Evolutionary conservation across 2,888 invertebrate genomes (phyloP), one percentile per base, ranked within the genome.

Genomic region (Caenorhabditis panamensis): DNA sequence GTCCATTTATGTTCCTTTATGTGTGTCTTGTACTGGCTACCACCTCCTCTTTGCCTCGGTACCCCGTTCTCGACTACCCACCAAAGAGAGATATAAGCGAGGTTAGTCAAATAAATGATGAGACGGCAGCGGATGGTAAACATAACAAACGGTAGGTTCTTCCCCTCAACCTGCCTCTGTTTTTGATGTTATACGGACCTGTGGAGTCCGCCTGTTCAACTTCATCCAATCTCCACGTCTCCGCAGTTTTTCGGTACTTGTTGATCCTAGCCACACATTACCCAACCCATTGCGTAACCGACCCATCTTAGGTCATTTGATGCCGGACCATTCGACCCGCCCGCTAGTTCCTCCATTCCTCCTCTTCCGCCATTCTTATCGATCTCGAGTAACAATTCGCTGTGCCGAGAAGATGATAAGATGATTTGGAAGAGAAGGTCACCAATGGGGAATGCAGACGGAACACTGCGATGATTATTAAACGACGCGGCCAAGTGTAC

Each of bases 81-180:
- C 31, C 22, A 47, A 47, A 51, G 47, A 67, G 59, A 75, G 75
- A 41, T 41, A 41, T 41, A 13, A 62, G 61, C 28, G 68, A 68
- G 76, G 66, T 63, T 63, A 76, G 68, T 59, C 62, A 76, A 66
- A 76, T 64, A 76, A 63, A 76, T 58, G 59, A 62, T 49, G 56
- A 61, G 75, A 53, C 63, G 66, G 75, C 64, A 61, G 58, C 16
- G 37, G 53, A 69, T 37, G 66, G 77, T 73, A 73, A 73, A 76
- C 26, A 76, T 54, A 76, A 62, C 61, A 63, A 76, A 76, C 62
- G 56, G 67, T 62, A 62, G 63, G 49, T 16, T 44, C 18, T 47
- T 47, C 18, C 41, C 47, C 18, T 11, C 18, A 18, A 47, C 47
- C 41, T 36, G 20, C 51, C 36, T 28, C 47, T 47, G 5, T 47